Evolutionary conservation across 2,113 vertebrate species (phyloP).

Genomic region (Rhinopithecus roxellana): DNA sequence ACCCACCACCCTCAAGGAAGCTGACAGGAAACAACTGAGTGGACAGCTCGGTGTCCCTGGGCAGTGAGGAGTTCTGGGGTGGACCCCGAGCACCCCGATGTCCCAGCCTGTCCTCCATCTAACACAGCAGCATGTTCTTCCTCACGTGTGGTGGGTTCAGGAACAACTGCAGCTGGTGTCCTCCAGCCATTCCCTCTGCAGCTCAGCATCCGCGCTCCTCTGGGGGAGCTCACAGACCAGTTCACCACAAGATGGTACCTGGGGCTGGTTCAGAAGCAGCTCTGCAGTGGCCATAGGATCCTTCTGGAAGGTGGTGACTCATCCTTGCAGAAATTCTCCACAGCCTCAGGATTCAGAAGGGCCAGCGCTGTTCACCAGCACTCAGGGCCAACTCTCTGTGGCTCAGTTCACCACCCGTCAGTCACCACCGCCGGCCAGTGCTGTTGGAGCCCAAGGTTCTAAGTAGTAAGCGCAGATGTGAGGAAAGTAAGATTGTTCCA

Average conservation of each 20-base stretch:
- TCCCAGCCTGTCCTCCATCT: background rate
- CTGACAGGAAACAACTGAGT: fast-evolving
- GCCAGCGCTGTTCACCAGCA: fast-evolving
- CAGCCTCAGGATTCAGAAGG: background rate
- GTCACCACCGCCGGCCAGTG: fast-evolving
- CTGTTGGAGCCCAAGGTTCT: background rate
- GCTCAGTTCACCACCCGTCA: fast-evolving
- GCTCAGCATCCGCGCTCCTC: fast-evolving
- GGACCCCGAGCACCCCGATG: fast-evolving
- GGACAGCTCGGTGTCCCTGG: background rate
- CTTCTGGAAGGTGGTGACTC: background rate
- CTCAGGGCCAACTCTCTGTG: fast-evolving
- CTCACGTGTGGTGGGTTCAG: fast-evolving
- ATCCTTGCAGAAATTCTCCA: no score
- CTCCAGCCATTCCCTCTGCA: background rate
- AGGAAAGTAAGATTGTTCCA: background rate
- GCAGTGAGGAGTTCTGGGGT: background rate
- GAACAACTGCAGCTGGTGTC: no score
- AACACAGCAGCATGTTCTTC: background rate
- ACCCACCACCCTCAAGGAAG: fast-evolving
- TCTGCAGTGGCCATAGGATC: fast-evolving
- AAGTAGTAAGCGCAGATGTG: fast-evolving
- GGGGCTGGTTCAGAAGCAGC: no score
- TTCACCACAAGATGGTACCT: background rate
- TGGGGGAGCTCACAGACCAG: background rate